Base-by-base conservation (phyloP, 2,888 invertebrate genomes). In the Litoditis marina region DNA sequence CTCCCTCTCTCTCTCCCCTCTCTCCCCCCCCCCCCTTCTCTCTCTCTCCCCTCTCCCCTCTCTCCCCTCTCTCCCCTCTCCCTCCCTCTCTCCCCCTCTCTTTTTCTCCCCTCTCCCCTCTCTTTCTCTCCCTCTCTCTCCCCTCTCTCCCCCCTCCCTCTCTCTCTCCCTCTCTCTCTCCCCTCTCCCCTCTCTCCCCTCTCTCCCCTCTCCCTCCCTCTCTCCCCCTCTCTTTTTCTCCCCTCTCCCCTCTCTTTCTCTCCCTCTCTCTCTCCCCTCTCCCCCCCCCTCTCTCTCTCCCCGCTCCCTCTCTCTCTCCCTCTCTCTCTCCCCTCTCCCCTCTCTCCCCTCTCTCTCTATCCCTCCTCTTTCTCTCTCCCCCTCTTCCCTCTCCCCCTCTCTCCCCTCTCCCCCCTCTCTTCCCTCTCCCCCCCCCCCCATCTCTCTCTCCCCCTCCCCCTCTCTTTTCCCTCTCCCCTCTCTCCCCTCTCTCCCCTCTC, bases 231-330 rank as follows among this genome's bases (percentile, higher is more conserved):
- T 55, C 55, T 31, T 22, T 93, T 94, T 0, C 89, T 91, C 78
- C 94, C 94, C 84, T 94, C 94, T 84, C 89, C 93, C 80, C 90
- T 92, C 74, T 85, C 94, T 19, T 87, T 88, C 63, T 87, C 88
- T 83, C 55, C 61, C 19, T 27, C 57, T 36, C 54, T 66, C 16
- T 19, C 60, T 44, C 11, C 13, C 44, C 19, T 25, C 32, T n/a
- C 32, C 19, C 25, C 28, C 25, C 27, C 25, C 28, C 25, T 27
- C 25, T 22, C 25, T 16, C 25, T 16, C 25, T 22, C n/a, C 28
- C 16, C 28, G 19, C 49, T 51, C n/a, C 19, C 42, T 42, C 3
- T 42, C 42, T 42, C 42, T 42, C 42, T 42, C 42, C 19, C 3
- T 42, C 13, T 11, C 8, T n/a, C n/a, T n/a, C n/a, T n/a, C n/a